Conservation (phyloP, 1,140 invertebrate species). For the Protaetia brevitarsis region DNA sequence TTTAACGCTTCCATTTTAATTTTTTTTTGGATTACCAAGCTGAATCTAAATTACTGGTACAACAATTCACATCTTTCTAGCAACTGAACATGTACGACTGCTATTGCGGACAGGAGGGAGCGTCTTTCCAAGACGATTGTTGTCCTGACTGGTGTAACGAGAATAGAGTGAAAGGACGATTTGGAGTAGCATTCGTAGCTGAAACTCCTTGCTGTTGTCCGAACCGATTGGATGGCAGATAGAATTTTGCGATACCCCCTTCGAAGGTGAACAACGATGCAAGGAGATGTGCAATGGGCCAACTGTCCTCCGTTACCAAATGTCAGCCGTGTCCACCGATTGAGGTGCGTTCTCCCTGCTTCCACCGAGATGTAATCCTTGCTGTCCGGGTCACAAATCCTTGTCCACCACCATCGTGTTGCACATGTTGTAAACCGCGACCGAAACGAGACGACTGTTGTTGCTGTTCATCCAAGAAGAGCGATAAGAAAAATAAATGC, state of each 20-base stretch:
- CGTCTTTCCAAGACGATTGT: neutral
- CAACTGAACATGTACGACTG: neutral
- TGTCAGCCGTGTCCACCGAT: slow-evolving; percentile 30
- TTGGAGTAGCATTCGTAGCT: slow-evolving; percentile 36
- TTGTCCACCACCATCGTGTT: slow-evolving; percentile 18
- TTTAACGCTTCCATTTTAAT: neutral
- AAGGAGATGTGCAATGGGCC: slow-evolving; percentile 36
- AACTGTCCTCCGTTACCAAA: slow-evolving; percentile 31
- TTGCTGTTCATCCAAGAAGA: neutral
- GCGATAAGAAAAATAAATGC: neutral
- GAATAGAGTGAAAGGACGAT: slow-evolving; percentile 30
- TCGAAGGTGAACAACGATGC: slow-evolving; percentile 36
- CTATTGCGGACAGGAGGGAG: neutral
- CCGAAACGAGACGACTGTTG: neutral
- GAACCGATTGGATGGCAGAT: slow-evolving; percentile 40
- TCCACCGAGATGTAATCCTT: slow-evolving; percentile 30
- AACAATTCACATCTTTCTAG: neutral
- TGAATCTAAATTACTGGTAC: neutral
- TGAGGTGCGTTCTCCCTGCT: slow-evolving; percentile 27
- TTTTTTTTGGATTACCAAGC: neutral
- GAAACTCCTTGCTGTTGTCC: slow-evolving; percentile 30
- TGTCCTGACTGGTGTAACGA: slow-evolving; percentile 17
- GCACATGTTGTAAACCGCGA: neutral
- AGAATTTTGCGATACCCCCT: slow-evolving; percentile 40
- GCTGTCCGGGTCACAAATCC: slow-evolving; percentile 26